Percentiles rank a stretch among this genome's conserved stretches.
Evolutionary conservation across 2,888 invertebrate species (phyloP).

Genomic region (Agriopis leucophaearia): DNA sequence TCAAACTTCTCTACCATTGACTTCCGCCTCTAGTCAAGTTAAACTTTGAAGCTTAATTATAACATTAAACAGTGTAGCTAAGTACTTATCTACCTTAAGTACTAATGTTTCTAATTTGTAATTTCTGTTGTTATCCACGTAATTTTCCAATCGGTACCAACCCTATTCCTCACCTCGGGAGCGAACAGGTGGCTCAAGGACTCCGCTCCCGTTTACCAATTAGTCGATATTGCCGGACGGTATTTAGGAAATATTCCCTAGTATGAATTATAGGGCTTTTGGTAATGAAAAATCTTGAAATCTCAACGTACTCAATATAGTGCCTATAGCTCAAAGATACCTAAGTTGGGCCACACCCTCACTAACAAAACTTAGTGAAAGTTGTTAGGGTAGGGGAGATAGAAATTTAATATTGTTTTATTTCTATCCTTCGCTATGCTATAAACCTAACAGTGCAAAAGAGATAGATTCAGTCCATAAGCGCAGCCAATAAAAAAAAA

Average conservation of each 20-base stretch:
- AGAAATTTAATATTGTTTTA: too few species aligned
- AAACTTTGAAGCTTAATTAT: neutral
- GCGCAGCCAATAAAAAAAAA: neutral
- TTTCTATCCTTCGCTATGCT: too few species aligned
- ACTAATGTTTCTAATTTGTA: neutral
- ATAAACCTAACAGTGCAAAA: too few species aligned
- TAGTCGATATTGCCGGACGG: slow-evolving; percentile 36
- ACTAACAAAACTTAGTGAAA: too few species aligned
- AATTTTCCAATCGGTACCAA: neutral
- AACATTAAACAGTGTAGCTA: neutral
- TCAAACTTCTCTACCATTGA: neutral
- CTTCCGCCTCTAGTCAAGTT: neutral
- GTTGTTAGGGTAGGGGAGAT: too few species aligned
- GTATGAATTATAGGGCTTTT: slow-evolving; percentile 13
- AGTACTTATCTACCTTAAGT: neutral
- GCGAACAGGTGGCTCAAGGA: slow-evolving; percentile 48
- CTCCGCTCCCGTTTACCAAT: slow-evolving; percentile 45
- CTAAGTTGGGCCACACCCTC: neutral
- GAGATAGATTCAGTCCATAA: too few species aligned
- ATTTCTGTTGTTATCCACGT: neutral
- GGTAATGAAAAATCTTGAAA: slow-evolving; percentile 3
- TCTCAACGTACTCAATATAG: neutral
- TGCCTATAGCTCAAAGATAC: neutral
- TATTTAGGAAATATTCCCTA: slow-evolving; percentile 30
- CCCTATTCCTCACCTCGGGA: slow-evolving; percentile 27